Conservation (phyloP, 2,113 vertebrate genomes). For the Puffinus mauretanicus region DNA sequence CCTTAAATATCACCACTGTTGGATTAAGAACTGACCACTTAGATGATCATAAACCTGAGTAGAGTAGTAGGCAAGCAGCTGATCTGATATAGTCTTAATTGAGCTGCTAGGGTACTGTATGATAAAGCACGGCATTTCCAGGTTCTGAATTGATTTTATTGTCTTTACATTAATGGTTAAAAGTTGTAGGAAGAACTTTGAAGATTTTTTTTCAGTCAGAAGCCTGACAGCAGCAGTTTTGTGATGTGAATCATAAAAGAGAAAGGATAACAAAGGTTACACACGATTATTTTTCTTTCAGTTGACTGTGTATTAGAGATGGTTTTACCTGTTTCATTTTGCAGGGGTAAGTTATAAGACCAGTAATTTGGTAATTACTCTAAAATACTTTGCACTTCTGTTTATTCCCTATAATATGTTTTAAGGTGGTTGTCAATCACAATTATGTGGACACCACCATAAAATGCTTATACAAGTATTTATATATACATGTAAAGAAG, state of each 20-base stretch:
- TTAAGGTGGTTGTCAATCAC: not conserved
- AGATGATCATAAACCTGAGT: not conserved
- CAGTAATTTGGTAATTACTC: not conserved
- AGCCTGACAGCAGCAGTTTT: not conserved
- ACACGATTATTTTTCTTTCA: not conserved
- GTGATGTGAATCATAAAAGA: not conserved
- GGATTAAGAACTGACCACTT: conserved; percentile 14
- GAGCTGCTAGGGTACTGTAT: not conserved
- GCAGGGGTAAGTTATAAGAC: not conserved
- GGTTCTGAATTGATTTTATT: not conserved
- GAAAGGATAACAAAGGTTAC: not conserved
- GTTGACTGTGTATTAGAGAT: not conserved
- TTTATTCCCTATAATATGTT: not conserved
- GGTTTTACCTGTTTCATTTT: not conserved
- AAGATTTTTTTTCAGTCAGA: not conserved
- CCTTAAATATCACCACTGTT: not conserved
- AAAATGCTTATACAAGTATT: not conserved
- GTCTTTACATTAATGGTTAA: not conserved
- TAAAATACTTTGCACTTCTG: not conserved
- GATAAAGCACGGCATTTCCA: not conserved
- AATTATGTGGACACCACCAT: not conserved
- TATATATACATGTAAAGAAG: not conserved
- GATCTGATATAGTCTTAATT: conserved; percentile 1
- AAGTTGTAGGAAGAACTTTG: not conserved
- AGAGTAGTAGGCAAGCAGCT: not conserved